Evolutionary conservation across 2,888 invertebrate genomes (phyloP).

Genomic region (Thecophora atra): DNA sequence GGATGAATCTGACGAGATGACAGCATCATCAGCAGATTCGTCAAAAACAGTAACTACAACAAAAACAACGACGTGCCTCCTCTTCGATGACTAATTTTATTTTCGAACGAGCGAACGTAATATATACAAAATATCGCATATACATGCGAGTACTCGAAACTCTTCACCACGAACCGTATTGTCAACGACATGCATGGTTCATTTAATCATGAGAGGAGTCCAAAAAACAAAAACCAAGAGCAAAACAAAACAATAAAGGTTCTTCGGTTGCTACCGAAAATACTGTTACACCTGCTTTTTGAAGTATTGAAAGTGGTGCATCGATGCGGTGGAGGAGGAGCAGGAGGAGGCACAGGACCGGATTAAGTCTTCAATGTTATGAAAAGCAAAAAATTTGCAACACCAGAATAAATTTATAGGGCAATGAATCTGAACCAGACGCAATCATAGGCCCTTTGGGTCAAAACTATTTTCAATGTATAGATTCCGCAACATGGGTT

Average conservation of each 20-base stretch:
- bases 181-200: slow-evolving; percentile 48
- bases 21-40: neutral
- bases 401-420: no score
- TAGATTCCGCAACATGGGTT: no score
- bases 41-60: slow-evolving; percentile 42
- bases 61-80: neutral
- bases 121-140: neutral
- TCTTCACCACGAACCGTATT: neutral
- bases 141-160: slow-evolving; percentile 3
- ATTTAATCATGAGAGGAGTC: slow-evolving; percentile 55
- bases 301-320: neutral
- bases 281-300: slow-evolving; percentile 24
- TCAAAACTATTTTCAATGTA: no score
- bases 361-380: no score
- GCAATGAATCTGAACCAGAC: no score
- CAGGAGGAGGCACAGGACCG: no score
- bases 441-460: no score
- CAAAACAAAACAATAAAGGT: slow-evolving; percentile 17
- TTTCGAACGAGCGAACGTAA: slow-evolving; percentile 5
- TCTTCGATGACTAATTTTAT: slow-evolving; percentile 35
- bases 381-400: no score
- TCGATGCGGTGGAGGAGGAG: neutral
- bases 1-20: slow-evolving; percentile 36
- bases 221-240: slow-evolving; percentile 42
- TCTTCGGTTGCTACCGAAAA: neutral